Base-by-base conservation (phyloP, 1,140 invertebrate genomes). In the Melitaea cinxia region DNA sequence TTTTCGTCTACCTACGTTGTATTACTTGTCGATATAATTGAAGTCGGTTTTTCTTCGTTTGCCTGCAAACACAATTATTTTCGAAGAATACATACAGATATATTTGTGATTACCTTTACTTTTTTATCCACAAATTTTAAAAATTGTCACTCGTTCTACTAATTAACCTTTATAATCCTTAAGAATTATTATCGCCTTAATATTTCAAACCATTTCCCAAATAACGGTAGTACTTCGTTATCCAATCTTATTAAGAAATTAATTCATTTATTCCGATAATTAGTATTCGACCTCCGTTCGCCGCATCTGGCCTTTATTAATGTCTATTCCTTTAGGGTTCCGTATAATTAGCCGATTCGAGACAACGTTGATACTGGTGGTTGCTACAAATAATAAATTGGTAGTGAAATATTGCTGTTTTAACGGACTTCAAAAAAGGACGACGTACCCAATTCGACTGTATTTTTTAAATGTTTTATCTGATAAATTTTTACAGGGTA, bases 251-350 rank as follows among this genome's bases (percentile, higher is more conserved):
- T 72, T 71, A 63, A 54, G 62, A 68, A 65, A 72, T 68, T 56
- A 68, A 72, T 72, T 72, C 50, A 72, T 72, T 72, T 72, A 72
- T 72, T 72, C 65, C 65, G 60, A 66, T 70, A 66, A 70, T 70
- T 66, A 70, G 64, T 70, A 70, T 70, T 70, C 68, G 68, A 60
- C 35, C 63, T 70, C 47, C 63, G 59, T 70, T 69, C 56, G 49
- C 54, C 72, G 53, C 71, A 73, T 76, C 74, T 71, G 71, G 55
- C 30, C 53, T 58, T 73, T 66, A 63, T 65, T 73, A 69, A 58
- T 53, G 53, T 57, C 52, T 39, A 28, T 47, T 42, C 63, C 47
- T 17, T 47, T 57, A 28, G 54, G 54, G 53, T 65, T 58, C 55
- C 45, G n/a, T 65, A 37, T 37, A 39, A 65, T 39, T 30, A 58